Base-by-base conservation (phyloP, 2,888 invertebrate species). In the Leptopilina myrica region DNA sequence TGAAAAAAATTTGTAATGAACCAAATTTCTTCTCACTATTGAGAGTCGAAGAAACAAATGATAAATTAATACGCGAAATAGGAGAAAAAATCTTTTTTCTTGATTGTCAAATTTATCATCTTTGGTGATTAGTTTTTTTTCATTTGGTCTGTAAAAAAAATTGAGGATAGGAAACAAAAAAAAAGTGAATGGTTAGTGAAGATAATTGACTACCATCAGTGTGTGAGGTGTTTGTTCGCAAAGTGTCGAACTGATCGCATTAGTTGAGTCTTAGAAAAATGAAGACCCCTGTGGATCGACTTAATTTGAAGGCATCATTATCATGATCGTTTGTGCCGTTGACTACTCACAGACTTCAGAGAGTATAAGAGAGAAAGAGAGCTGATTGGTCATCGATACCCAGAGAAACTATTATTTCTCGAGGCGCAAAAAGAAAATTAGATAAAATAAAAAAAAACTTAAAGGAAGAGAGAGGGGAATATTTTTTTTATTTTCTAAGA, bases 211-310 rank as follows among this genome's bases (percentile, higher is more conserved):
- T 53, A 26, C 26, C 62, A 62, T 62, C 69, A 49, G 26, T 53
- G 26, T 69, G 49, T 49, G 69, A 26, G 53, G 69, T 26, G 69
- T 26, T 12, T 49, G 49, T 53, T 69, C 53, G 26, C 53, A 53
- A 69, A 69, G 53, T 69, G 69, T 69, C 69, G 69, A 69, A 69
- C 14, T 26, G 26, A 69, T 69, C 69, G 33, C 53, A 53, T 53
- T 69, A 69, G 69, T 49, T 9, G 49, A 53, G 53, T 49, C 69
- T 69, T 69, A 53, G 53, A 69, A 69, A 69, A 46, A 20, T 26
- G 53, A 69, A 69, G 53, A 49, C 69, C 69, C 69, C 69, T 26
- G 69, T 69, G 69, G 69, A 69, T 69, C 69, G 69, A 69, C 69
- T 69, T 69, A 69, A 69, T 69, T 69, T 69, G 53, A 69, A 69